Base-by-base conservation (phyloP, 1,140 invertebrate genomes). In the Tetramorium alpestre region DNA sequence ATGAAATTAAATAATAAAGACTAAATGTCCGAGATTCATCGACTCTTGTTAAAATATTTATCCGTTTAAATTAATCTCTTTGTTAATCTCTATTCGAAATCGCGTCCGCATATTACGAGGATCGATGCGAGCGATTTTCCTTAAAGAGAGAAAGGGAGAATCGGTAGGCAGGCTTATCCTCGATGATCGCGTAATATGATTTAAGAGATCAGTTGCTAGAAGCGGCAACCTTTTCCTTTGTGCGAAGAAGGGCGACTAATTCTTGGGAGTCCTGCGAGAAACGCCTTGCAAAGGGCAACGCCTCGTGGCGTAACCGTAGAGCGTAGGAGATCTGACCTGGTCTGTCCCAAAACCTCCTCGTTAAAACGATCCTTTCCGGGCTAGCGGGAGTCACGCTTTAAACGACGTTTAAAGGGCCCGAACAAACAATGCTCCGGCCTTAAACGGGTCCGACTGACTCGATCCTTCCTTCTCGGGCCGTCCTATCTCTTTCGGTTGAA, bases 321-420 rank as follows among this genome's bases (percentile, higher is more conserved):
- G 41, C 16, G 69, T 86, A 82, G 58, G 72, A 88, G 85, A 84
- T 75, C 86, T 88, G 91, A 92, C 90, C 89, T 88, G 92, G 70
- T 78, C 87, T 73, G 89, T 90, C 65, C 81, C 84, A 85, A 92
- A 78, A 88, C 62, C 91, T 92, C 75, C 80, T 84, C 65, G 90
- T 92, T 92, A 92, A 87, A 91, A 91, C 86, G 92, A 92, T 92
- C 91, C 88, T 92, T 92, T 89, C 89, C 75, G 87, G 88, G 65
- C 67, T 65, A 87, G 47, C 87, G 81, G 54, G 54, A 92, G 91
- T 92, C 92, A 92, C 88, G 91, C 85, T 91, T 92, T 92, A 92
- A 92, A 92, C 76, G 91, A 90, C 87, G 87, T 91, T 92, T 91
- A 92, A 92, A 92, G 81, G 85, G 73, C 77, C 92, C 62, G 70